phyloP scores from a whole-genome alignment of 2,797 vertebrate genomes.

The Sylvilagus floridanus region DNA sequence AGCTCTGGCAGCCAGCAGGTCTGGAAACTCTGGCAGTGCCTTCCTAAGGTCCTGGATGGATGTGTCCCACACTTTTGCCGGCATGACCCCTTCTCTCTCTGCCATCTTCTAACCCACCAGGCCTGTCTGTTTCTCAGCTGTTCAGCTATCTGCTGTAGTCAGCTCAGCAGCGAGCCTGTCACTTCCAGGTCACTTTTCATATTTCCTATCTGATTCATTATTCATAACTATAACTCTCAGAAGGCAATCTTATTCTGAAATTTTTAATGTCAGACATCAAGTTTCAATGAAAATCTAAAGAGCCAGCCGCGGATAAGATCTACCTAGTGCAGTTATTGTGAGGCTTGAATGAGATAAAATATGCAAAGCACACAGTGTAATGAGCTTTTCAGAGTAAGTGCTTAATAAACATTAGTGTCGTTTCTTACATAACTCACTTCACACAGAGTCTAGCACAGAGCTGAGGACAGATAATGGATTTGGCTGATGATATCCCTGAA shows the following conservation, averaged over 20 bases:
- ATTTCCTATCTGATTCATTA: slow-evolving; percentile 17
- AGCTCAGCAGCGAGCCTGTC: neutral
- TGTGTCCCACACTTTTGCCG: neutral
- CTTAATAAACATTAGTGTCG: neutral
- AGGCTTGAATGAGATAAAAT: neutral
- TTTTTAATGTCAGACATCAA: neutral
- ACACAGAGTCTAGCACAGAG: neutral
- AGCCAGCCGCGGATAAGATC: neutral
- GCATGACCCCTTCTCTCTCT: neutral
- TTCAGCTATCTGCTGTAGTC: neutral
- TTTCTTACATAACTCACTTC: slow-evolving; percentile 10
- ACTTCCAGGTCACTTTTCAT: neutral
- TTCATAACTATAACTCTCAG: slow-evolving; percentile 6
- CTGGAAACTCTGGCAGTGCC: neutral
- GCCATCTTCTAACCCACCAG: neutral
- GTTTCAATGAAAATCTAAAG: slow-evolving; percentile 4
- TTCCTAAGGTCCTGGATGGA: neutral
- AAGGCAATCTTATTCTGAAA: neutral
- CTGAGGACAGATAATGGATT: neutral
- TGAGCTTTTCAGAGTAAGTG: neutral
- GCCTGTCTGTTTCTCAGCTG: neutral
- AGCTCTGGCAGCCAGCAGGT: neutral
- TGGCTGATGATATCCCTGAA: neutral
- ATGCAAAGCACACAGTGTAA: neutral
- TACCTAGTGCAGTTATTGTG: neutral